Base-by-base conservation (phyloP, 2,797 vertebrate genomes). In the Caiman crocodilus region DNA sequence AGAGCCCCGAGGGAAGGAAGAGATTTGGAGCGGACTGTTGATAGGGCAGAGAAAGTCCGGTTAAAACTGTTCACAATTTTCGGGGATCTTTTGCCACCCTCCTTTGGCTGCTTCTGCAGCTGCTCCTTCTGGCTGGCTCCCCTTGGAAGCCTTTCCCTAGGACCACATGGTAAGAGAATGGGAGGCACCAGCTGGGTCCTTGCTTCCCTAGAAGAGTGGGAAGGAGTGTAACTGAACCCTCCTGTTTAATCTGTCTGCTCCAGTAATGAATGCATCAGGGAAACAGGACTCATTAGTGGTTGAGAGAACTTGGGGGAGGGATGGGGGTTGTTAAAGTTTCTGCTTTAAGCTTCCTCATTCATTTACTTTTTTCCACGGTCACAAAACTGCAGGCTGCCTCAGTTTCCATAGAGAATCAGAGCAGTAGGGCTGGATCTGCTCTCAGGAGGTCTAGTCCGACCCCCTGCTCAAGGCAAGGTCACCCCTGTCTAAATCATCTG, bases 261-360 rank as follows among this genome's bases (percentile, higher is more conserved):
- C 73, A 50, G 76, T 82, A 76, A 76, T 61, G 17, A 78, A 82
- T 73, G 73, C 85, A 67, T 82, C 60, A 88, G 81, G 58, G 74
- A 61, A 79, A 63, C 42, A 59, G 65, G 8, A 9, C 60, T 77
- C 2, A 55, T 9, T 56, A 6, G 42, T 4, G 28, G 4, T 30
- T 25, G 76, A 87, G 69, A 50, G 64, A 80, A 61, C 0, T 0
- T 1, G 0, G 13, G 30, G 7, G 50, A 0, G 0, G n/a, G 42
- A 4, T 80, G 3, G 1, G 5, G 0, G 2, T 61, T 82, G 42
- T 50, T 50, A 50, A 50, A 50, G 42, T 50, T 50, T 50, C 42
- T 50, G 42, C 9, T 50, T 50, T 50, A 50, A 50, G 42, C 42
- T 50, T 50, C 42, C 42, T 50, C 42, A 50, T 50, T 50, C 9